These are phyloP conservation scores for Forbesichthys agassizii DNA, from an alignment of 2,113 vertebrate genomes.

Conservation along the genomic window DNA sequence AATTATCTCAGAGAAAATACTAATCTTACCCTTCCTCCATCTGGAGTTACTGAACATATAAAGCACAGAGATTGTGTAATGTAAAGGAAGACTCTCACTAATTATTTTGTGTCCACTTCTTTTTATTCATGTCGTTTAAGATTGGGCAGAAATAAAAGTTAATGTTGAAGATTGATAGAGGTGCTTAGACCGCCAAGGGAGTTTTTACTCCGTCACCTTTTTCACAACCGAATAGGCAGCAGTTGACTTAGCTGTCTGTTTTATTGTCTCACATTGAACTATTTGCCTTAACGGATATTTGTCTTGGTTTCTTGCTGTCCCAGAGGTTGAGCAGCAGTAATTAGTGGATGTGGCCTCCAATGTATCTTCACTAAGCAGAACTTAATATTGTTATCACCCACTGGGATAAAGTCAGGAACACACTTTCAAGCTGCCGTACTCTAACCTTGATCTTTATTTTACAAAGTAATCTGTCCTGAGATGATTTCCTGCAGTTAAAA, in stretches of 20 bases:
- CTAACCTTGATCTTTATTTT: conserved; percentile 16
- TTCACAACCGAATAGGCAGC: conserved; percentile 17
- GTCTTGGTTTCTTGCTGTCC: conserved; percentile 10
- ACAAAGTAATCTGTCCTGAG: background rate
- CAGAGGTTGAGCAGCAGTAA: background rate
- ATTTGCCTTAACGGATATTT: conserved; percentile 33
- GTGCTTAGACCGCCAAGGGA: conserved; percentile 35
- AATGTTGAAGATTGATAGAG: conserved; percentile 13
- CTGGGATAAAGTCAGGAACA: conserved; percentile 23
- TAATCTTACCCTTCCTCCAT: no score
- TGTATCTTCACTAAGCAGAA: background rate
- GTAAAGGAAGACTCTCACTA: no score
- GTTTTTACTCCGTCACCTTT: conserved; percentile 17
- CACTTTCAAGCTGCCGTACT: conserved; percentile 2
- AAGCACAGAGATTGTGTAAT: no score
- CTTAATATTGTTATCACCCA: conserved; percentile 7
- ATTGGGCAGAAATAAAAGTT: no score
- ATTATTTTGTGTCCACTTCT: no score
- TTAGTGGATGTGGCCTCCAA: background rate
- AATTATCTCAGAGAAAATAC: no score
- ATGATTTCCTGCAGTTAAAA: conserved; percentile 31
- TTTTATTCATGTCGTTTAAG: no score
- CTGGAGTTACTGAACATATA: no score
- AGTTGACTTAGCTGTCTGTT: conserved; percentile 4
- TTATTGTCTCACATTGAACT: conserved; percentile 25